Percentiles rank a stretch among this genome's conserved stretches.
Evolutionary conservation across 2,888 invertebrate genomes (phyloP).

Genomic region (Eupithecia insigniata): DNA sequence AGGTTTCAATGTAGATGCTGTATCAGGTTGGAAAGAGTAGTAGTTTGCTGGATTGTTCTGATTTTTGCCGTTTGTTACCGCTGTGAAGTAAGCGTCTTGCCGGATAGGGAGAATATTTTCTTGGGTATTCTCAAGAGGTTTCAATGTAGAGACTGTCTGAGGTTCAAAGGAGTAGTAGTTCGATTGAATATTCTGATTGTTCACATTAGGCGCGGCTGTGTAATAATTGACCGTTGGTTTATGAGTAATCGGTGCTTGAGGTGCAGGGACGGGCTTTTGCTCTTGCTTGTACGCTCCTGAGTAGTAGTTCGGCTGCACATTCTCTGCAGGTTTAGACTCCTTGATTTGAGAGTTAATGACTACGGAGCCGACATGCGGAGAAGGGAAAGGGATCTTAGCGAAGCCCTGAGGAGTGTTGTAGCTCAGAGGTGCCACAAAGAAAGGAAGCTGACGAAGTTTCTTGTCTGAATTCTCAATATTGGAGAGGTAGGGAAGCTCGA

Average conservation of each 20-base stretch:
- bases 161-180: conserved; percentile 67
- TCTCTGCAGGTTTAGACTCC: conserved; percentile 53
- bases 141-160: conserved; percentile 68
- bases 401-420: conserved; percentile 93
- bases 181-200: conserved; percentile 45
- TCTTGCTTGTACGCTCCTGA: conserved; percentile 48
- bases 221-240: conserved; percentile 75
- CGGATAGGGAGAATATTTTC: conserved; percentile 56
- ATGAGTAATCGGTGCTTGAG: conserved; percentile 52
- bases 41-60: conserved; percentile 54
- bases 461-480: conserved; percentile 88
- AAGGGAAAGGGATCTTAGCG: conserved; percentile 93
- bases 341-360: conserved; percentile 86
- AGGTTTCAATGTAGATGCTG: conserved; percentile 66
- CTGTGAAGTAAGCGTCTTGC: conserved; percentile 66
- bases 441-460: conserved; percentile 90
- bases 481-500: conserved; percentile 92
- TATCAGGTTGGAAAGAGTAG: conserved; percentile 77
- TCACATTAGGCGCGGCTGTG: conserved; percentile 53
- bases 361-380: conserved; percentile 94
- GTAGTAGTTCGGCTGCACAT: conserved; percentile 38
- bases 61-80: conserved; percentile 56
- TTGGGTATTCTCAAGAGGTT: conserved; percentile 55
- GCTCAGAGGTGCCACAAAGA: conserved; percentile 93
- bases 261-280: conserved; percentile 56